Base-by-base conservation (phyloP, 2,113 vertebrate species). In the Semnopithecus entellus region DNA sequence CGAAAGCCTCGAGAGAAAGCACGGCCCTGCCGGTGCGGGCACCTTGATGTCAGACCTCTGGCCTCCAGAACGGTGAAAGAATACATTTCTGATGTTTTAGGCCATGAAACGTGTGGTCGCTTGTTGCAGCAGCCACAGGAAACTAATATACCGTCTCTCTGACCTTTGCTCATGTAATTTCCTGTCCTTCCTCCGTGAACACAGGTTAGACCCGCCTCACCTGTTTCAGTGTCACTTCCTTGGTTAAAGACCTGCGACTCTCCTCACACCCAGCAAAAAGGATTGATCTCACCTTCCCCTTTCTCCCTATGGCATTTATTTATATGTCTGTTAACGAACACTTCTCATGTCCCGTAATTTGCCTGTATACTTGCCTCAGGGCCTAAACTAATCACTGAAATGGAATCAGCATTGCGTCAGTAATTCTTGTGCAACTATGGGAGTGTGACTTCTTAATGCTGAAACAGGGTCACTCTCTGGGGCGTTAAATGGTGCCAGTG, bases 81-180 rank as follows among this genome's bases (percentile, higher is more conserved):
- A 59, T 52, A 12, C 0, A 13, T 80, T 78, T 25, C 6, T 23
- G 0, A 57, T 57, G 22, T 27, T 72, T 66, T 22, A 48, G 40
- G 27, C 1, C 3, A 40, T 3, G 3, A 16, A 12, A 32, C 66
- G 27, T 82, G 3, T 85, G 12, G 13, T 5, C 3, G 30, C 14
- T 45, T 73, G 3, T 64, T 78, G 20, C 0, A 50, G 35, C 9
- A 68, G 79, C 59, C n/a, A 76, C 13, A 43, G 66, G 38, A 64
- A 87, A 48, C 6, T n/a, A 48, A 79, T 5, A 3, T 0, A 68
- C 10, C 0, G 1, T 40, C 18, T 72, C 17, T 40, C 0, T 89
- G 27, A 6, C 13, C 85, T 30, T 55, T 82, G 5, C 43, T 93
- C 13, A 35, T 7, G 32, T 90, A 45, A 68, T 70, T 48, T 14